Base-by-base conservation (phyloP, 2,888 invertebrate genomes). In the Allophyes oxyacanthae region DNA sequence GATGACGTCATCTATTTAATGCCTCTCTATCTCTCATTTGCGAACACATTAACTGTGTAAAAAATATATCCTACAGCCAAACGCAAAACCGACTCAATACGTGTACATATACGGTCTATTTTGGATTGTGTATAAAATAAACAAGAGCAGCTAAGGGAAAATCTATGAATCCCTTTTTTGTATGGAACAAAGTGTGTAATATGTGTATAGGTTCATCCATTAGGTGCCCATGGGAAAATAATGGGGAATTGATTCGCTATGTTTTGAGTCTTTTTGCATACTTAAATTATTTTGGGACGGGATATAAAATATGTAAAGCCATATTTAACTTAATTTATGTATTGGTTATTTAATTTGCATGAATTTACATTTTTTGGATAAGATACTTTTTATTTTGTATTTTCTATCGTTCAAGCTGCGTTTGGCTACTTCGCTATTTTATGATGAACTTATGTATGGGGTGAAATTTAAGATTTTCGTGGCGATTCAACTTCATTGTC, bases 1-100 rank as follows among this genome's bases (percentile, higher is more conserved):
- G 43, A 65, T 75, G 64, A 64, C 75, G 72, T 54, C 75, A 62
- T 75, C 65, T 61, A 58, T 54, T 66, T 74, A 72, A 74, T 72
- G 53, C 59, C 60, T 56, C 56, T 66, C 64, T 58, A 62, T 74
- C 59, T 67, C 64, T 69, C 75, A 69, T 72, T 72, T 68, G 59
- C 56, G 43, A 65, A 55, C 45, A 68, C 72, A 71, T 71, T 64
- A 71, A 56, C 52, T 34, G 48, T 40, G 41, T 64, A 74, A 72
- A 72, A 70, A 66, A 70, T 58, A 67, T 44, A 59, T 36, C 10
- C 14, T 44, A 15, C 6, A 14, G 10, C 9, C 26, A 26, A 36
- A 37, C 38, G 45, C 20, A 64, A 67, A 61, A 36, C 33, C 40
- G 11, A 41, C 59, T 41, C 14, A 41, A 49, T 36, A 0, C 0